Conservation (phyloP, 2,888 invertebrate genomes). For the Apodemia hepburni region DNA sequence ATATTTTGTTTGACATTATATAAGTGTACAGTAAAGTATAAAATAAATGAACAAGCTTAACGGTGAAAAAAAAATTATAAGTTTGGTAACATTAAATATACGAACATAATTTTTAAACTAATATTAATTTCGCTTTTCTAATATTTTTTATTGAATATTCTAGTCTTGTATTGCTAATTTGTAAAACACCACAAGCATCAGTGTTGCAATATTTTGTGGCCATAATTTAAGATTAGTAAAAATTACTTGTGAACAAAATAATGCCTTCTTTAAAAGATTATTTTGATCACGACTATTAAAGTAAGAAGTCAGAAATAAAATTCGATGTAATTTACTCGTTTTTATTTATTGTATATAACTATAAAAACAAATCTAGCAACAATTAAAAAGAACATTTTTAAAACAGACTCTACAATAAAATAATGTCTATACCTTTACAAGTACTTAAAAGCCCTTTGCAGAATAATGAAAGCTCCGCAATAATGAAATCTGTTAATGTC, state of each 20-base stretch:
- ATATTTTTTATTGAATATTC: constrained; percentile 28
- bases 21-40: not conserved
- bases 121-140: not conserved
- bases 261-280: constrained; percentile 47
- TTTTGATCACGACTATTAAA: constrained; percentile 66
- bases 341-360: constrained; percentile 26
- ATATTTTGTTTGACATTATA: no score
- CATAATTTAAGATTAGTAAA: constrained; percentile 48
- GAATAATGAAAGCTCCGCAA: constrained; percentile 59
- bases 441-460: constrained; percentile 64
- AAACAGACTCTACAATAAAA: constrained; percentile 49
- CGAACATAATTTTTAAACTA: not conserved
- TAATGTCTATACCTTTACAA: constrained; percentile 65
- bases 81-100: not conserved
- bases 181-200: constrained; percentile 17
- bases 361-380: constrained; percentile 21
- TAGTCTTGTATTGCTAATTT: constrained; percentile 32
- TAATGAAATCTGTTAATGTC: constrained; percentile 58
- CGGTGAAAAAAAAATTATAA: no score
- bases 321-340: constrained; percentile 38
- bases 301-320: constrained; percentile 41
- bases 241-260: constrained; percentile 67
- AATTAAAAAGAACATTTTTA: constrained; percentile 25
- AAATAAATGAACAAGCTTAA: not conserved
- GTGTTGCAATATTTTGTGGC: constrained; percentile 43